Conservation (phyloP, 2,113 vertebrate genomes). For the Salvelinus sp. region DNA sequence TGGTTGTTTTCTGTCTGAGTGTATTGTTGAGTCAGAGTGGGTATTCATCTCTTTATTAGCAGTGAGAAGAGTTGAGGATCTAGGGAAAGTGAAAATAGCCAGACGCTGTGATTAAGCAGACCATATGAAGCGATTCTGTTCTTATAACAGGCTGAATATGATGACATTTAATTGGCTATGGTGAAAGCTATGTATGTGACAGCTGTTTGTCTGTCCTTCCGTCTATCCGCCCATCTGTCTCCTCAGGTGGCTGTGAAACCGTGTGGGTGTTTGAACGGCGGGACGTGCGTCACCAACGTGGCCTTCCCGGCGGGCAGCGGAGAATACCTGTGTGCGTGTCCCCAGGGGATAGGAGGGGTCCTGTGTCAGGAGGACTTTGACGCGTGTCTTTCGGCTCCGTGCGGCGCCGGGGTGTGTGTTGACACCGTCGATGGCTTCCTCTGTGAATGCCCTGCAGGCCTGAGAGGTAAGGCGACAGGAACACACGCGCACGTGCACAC, state of each 20-base stretch:
- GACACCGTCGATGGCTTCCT: constrained; percentile 42
- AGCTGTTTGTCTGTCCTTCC: neutral
- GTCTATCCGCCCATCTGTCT: neutral
- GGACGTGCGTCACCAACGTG: constrained; percentile 75
- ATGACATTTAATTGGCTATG: no score
- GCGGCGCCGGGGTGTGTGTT: constrained; percentile 56
- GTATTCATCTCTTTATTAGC: no score
- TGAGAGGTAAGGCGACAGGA: constrained; percentile 59
- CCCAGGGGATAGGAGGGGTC: constrained; percentile 66
- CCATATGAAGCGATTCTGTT: no score
- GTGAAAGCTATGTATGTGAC: no score
- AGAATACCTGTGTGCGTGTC: constrained; percentile 79
- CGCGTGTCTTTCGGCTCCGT: constrained; percentile 62
- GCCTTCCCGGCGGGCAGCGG: constrained; percentile 78
- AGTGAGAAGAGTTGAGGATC: no score
- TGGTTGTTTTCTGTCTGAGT: no score
- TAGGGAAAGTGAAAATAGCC: no score
- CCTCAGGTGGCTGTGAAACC: constrained; percentile 74
- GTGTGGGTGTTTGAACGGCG: constrained; percentile 74
- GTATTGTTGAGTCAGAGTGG: no score
- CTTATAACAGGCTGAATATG: no score
- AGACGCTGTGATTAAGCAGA: no score
- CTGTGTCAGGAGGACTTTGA: constrained; percentile 68
- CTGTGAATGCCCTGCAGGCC: constrained; percentile 70
- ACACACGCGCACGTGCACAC: no score